Base-by-base conservation (phyloP, 2,888 invertebrate genomes). In the Lithophane ornitopus region DNA sequence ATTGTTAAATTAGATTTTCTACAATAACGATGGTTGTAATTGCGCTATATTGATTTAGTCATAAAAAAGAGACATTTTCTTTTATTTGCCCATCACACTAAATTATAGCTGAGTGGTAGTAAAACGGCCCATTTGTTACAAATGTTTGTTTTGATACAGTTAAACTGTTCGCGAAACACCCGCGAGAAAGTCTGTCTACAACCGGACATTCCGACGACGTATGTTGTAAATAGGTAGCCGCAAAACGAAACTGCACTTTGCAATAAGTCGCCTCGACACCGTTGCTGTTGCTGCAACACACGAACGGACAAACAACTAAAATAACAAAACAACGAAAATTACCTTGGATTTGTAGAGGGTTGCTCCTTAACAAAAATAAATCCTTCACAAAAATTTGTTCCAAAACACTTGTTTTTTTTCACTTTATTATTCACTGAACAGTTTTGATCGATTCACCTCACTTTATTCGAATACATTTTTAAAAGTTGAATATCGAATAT, bases 401-500 rank as follows among this genome's bases (percentile, higher is more conserved):
- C 82, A 88, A 81, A 89, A 86, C 91, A 91, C 91, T 92, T 92
- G 89, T 90, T 78, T 82, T 79, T 76, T 72, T 79, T 84, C 88
- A 91, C 90, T 83, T 83, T 80, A 74, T 85, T 59, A 80, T 71
- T 81, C 93, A 93, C 92, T 89, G 80, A 88, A 89, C 85, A 85
- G 87, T 88, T 84, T 85, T 87, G 87, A 65, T 81, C 77, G 78
- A 81, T 89, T 95, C 96, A 96, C 96, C 92, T 95, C 91, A 94
- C 96, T 94, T 90, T 91, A 90, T 93, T 92, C 87, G 93, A 91
- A 93, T 90, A 93, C 96, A 96, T 96, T 93, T 94, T 94, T 85
- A 81, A 75, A 89, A 90, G 89, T 93, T 90, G 87, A 91, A 89
- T 87, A 88, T 90, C 88, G 90, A 87, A 87, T 81, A 80, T 77